phyloP scores from a whole-genome alignment of 2,888 invertebrate genomes.

The Nomada fucata region DNA sequence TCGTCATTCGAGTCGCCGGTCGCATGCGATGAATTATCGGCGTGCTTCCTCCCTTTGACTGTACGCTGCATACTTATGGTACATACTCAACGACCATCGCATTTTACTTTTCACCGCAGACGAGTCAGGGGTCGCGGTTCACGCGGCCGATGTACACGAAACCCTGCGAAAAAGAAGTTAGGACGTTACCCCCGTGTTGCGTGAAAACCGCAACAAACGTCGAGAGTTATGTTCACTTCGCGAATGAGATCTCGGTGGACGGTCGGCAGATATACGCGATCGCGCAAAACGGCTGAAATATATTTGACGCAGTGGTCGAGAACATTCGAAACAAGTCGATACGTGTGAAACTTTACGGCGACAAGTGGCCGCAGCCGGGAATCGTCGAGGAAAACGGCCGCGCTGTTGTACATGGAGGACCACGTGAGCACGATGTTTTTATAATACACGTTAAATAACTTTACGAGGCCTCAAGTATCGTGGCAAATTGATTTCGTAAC shows the following conservation, averaged over 20 bases:
- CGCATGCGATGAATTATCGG: neutral
- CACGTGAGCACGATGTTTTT: constrained; percentile 72
- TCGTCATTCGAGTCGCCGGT: neutral
- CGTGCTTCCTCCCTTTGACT: constrained; percentile 3
- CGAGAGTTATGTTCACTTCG: neutral
- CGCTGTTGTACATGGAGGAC: constrained; percentile 20
- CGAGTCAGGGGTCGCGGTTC: too few relatives aligned
- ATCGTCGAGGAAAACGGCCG: constrained; percentile 17
- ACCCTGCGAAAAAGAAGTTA: too few relatives aligned
- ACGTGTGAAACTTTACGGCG: constrained; percentile 39
- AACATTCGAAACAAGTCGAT: constrained; percentile 33
- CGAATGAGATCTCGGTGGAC: neutral
- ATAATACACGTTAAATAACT: constrained; percentile 77
- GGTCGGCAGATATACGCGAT: neutral
- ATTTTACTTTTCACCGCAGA: neutral
- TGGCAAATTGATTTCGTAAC: constrained; percentile 77
- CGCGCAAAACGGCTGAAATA: constrained; percentile 16
- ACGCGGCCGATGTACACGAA: too few relatives aligned
- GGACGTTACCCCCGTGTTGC: too few relatives aligned
- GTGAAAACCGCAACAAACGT: neutral
- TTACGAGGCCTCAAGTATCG: constrained; percentile 75
- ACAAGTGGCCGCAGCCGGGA: neutral
- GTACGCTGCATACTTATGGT: too few relatives aligned
- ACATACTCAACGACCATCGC: neutral
- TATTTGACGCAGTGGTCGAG: constrained; percentile 2